Conservation (phyloP, 2,113 vertebrate species). For the Lepus timidus region DNA sequence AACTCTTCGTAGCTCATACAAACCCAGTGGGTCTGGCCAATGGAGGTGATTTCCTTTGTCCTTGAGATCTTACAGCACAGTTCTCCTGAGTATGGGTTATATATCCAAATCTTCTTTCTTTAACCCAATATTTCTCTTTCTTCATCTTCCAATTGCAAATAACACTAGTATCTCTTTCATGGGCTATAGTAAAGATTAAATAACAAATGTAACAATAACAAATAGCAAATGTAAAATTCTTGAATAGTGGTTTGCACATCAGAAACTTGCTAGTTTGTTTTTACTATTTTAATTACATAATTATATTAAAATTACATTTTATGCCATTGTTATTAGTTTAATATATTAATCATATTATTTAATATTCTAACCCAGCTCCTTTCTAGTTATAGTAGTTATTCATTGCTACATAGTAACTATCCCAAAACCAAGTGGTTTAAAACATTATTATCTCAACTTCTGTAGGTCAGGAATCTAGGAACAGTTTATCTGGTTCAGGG, state of each 20-base stretch:
- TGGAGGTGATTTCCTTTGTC: not conserved
- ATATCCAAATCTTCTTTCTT: not conserved
- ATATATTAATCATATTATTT: not conserved
- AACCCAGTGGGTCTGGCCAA: not conserved
- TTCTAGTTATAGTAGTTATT: not conserved
- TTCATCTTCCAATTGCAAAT: not conserved
- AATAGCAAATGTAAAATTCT: not conserved
- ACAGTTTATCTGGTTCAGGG: not conserved
- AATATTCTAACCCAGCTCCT: not conserved
- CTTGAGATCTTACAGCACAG: not conserved
- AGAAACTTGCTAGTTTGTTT: not conserved
- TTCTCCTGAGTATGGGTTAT: not conserved
- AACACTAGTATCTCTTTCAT: not conserved
- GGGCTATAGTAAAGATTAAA: not conserved
- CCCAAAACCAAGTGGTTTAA: not conserved
- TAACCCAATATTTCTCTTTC: not conserved
- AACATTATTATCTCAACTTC: not conserved
- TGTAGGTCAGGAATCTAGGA: not conserved
- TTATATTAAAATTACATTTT: not conserved
- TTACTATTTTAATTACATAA: not conserved
- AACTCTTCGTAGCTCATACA: not conserved
- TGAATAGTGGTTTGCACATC: not conserved
- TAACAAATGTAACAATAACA: not conserved
- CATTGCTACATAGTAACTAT: not conserved
- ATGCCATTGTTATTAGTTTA: not conserved